A percentile compares a stretch with the other conserved stretches of the same genome.
Evolutionary conservation across 2,888 invertebrate species (phyloP).

Genomic region (Choristoneura rosaceana): DNA sequence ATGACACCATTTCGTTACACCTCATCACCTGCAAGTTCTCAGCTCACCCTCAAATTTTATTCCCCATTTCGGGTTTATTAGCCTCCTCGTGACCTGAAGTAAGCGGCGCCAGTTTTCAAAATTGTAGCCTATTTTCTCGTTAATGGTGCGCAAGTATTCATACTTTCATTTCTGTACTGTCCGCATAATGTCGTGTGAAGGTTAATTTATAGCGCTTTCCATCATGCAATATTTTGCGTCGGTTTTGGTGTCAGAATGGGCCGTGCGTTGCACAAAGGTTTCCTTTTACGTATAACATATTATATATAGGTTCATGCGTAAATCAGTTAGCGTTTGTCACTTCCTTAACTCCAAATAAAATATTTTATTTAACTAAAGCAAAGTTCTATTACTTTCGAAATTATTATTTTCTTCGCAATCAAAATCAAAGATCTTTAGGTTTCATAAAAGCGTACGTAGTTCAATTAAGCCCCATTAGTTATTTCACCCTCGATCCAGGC

Average conservation of each 20-base stretch:
- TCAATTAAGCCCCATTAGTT: background rate
- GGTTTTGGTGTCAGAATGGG: conserved; percentile 33
- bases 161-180: conserved; percentile 40
- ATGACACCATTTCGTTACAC: conserved; percentile 53
- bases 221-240: conserved; percentile 41
- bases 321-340: background rate
- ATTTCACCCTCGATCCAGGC: background rate
- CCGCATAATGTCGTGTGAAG: conserved; percentile 41
- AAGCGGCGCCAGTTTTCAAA: conserved; percentile 35
- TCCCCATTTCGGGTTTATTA: conserved; percentile 37
- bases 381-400: no score
- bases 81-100: conserved; percentile 25
- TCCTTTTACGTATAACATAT: background rate
- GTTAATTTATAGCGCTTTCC: conserved; percentile 41
- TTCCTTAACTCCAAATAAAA: background rate
- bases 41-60: conserved; percentile 50
- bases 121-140: conserved; percentile 35
- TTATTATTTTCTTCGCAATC: background rate
- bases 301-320: background rate
- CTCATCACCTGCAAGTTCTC: conserved; percentile 54
- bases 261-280: conserved; percentile 16
- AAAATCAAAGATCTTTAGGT: background rate
- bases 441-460: background rate
- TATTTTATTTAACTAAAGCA: no score
- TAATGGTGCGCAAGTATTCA: conserved; percentile 42